Evolutionary conservation across 2,797 vertebrate species (phyloP), one percentile per base, ranked within the genome.

Genomic region (Babyrousa celebensis): DNA sequence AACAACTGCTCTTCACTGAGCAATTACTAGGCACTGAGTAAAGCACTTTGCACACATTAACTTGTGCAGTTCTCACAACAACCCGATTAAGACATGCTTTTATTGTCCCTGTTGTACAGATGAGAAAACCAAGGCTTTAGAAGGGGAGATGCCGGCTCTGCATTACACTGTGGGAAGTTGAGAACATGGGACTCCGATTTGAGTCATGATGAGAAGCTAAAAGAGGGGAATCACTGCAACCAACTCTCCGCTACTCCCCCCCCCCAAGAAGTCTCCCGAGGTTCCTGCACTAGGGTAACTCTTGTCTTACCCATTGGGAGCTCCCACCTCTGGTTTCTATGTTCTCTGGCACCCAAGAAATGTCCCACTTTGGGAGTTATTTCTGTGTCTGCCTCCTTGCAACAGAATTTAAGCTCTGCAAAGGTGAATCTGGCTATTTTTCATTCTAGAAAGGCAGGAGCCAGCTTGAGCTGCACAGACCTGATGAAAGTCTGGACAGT

Each of bases 51-150:
- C 5, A 16, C 15, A 6, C 67, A 14, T 48, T 70, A 52, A 56
- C 25, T 40, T 58, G 48, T 32, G 78, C 1, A 3, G 17, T 18
- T 67, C 52, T 48, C 21, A 6, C 6, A 36, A 62, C 6, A 32
- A n/a, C 29, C 20, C 15, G 29, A 11, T 12, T 5, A 68, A 62
- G 6, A 56, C 20, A 14, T 5, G 11, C 36, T 78, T 63, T 12
- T 14, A 65, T 52, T n/a, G 52, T 67, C 17, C 14, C 48, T 25
- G 17, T 32, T 63, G 77, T 71, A 62, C 63, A 95, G 86, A 23
- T 36, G 40, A 91, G 77, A 83, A 90, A 85, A 87, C 56, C 25
- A 32, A 21, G 52, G 27, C 40, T 94, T 79, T 27, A 63, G 40
- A 43, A 82, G 54, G 12, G 40, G 80, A 93, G 16, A 88, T 12